Conservation (phyloP, 1,140 invertebrate species). For the Drosophila dunni region DNA sequence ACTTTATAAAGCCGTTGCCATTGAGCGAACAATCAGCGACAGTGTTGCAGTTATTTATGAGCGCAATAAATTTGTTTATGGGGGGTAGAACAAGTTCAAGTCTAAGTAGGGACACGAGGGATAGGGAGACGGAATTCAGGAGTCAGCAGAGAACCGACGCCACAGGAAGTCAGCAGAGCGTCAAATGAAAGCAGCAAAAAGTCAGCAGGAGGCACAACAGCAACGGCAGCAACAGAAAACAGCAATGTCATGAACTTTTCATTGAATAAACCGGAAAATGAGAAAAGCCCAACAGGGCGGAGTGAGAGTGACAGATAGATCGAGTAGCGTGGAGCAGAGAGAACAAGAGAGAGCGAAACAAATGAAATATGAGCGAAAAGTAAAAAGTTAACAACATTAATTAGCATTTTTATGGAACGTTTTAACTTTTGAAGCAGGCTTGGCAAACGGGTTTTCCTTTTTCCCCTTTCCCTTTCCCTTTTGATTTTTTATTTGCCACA, state of each 20-base stretch:
- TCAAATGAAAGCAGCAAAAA: conserved; percentile 75
- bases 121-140: neutral
- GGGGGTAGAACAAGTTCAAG: conserved; percentile 36
- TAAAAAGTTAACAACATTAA: conserved; percentile 83
- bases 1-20: conserved; percentile 59
- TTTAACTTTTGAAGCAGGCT: conserved; percentile 52
- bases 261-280: conserved; percentile 32
- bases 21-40: conserved; percentile 76
- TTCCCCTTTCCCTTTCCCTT: no score
- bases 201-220: conserved; percentile 55
- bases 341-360: conserved; percentile 39
- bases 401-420: conserved; percentile 81
- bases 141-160: conserved; percentile 4
- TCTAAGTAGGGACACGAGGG: neutral
- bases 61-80: conserved; percentile 83
- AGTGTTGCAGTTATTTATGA: conserved; percentile 83
- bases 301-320: conserved; percentile 9
- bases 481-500: neutral
- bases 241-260: conserved; percentile 61
- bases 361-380: conserved; percentile 76
- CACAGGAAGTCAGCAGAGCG: conserved; percentile 61
- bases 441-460: conserved; percentile 10
- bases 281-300: conserved; percentile 11
- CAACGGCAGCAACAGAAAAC: conserved; percentile 34
- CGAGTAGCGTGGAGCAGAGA: conserved; percentile 6